Base-by-base conservation (phyloP, 1,140 invertebrate species). In the Megalonaias nervosa region DNA sequence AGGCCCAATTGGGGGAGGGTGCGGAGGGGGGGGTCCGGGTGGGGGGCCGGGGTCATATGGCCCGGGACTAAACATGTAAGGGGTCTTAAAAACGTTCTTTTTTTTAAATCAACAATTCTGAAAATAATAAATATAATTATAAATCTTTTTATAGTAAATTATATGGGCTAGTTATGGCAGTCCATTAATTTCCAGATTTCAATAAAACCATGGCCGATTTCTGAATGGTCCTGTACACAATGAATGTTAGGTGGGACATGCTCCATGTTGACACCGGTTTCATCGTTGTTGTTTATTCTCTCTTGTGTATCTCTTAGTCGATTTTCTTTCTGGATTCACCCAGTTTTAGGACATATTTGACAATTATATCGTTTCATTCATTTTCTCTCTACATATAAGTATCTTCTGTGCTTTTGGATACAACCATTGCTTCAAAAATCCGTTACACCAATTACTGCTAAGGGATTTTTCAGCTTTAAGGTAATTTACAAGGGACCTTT, bases 251-350 rank as follows among this genome's bases (percentile, higher is more conserved):
- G 69, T 21, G 78, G 74, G 23, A 13, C 14, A n/a, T 75, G 68
- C 64, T 80, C 78, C 31, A 72, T 80, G 15, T 48, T 60, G 31
- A 75, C 11, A 15, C 62, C 62, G 59, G 61, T 72, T 60, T 71
- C 75, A 71, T 77, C 75, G 55, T 71, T 67, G 31, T 71, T 77
- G 17, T 23, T 67, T n/a, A 71, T 67, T n/a, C 62, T 17, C 16
- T 71, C 31, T 1, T 69, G 68, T 71, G 60, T 77, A 31, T 67
- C 69, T 5, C 56, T 48, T n/a, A 77, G 55, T 14, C 62, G 13
- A 77, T 77, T 71, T 57, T 66, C 58, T 23, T 21, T 48, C 58
- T 71, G 56, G 14, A 71, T 77, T 15, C 13, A 14, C 31, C 70
- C 16, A 71, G 57, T 61, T 66, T 64, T n/a, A 55, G 1, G 23